Evolutionary conservation across 53 echinoderm and acorn worm species (phyloP).

Genomic region (Astropecten irregularis): DNA sequence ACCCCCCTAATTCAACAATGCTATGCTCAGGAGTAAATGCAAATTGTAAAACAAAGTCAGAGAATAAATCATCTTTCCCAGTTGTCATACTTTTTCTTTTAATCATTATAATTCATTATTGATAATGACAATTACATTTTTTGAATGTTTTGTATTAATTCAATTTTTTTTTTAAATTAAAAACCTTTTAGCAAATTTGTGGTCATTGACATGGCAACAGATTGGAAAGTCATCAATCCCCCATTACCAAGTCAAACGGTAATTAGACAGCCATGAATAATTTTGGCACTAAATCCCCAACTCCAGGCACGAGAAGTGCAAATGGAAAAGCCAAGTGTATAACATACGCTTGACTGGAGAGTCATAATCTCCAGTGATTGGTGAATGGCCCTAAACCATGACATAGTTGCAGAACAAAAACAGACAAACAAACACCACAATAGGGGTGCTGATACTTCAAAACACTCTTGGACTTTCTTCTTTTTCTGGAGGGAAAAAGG

Average conservation of each 20-base stretch:
- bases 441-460: constrained; percentile 4
- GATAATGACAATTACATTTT: too few relatives aligned
- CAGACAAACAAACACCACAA: constrained; percentile 19
- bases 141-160: too few relatives aligned
- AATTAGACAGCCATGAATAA: constrained; percentile 47
- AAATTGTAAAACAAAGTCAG: too few relatives aligned
- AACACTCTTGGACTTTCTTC: neutral
- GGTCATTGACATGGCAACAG: neutral
- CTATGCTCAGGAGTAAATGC: too few relatives aligned
- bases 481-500: too few relatives aligned
- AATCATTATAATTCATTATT: too few relatives aligned
- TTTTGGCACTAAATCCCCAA: neutral
- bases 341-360: too few relatives aligned
- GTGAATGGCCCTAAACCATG: constrained; percentile 32
- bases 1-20: too few relatives aligned
- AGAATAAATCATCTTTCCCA: too few relatives aligned
- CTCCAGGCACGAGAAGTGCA: neutral
- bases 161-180: neutral
- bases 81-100: too few relatives aligned
- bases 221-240: constrained; percentile 31
- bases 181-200: too few relatives aligned
- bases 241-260: constrained; percentile 38
- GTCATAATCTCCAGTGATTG: neutral
- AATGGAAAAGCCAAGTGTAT: neutral
- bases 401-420: constrained; percentile 24